Evolutionary conservation across 2,888 invertebrate genomes (phyloP).

Genomic region (Rhabditoides inermis): DNA sequence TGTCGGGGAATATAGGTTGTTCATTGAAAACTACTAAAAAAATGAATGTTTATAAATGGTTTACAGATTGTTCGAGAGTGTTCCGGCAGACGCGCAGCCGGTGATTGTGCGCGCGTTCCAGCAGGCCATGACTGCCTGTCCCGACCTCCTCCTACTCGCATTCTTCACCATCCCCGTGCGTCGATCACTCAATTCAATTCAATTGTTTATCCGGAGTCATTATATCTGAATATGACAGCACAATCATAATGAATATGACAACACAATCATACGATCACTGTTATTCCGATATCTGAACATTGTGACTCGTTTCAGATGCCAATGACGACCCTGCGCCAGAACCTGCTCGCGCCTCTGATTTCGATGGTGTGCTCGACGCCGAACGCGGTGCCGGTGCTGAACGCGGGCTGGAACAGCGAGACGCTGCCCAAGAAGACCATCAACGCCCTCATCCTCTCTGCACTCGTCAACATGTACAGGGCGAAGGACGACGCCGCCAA

Average conservation of each 20-base stretch:
- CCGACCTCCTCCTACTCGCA: constrained; percentile 82
- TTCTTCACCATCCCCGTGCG: constrained; percentile 68
- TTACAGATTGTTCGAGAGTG: constrained; percentile 9
- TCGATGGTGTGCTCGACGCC: constrained; percentile 87
- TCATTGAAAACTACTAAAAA: no score
- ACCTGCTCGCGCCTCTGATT: constrained; percentile 76
- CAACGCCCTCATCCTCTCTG: constrained; percentile 67
- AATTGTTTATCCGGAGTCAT: no score
- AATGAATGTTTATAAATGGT: constrained; percentile 2
- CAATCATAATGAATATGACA: no score
- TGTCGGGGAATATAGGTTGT: no score
- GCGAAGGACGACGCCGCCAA: constrained; percentile 80
- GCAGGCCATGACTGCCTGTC: constrained; percentile 60
- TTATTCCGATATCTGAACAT: not conserved
- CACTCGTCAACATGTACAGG: constrained; percentile 95
- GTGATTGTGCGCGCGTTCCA: constrained; percentile 11
- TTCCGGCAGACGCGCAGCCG: constrained; percentile 9
- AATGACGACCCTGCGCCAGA: constrained; percentile 63
- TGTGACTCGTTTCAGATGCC: constrained; percentile 44
- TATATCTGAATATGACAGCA: no score
- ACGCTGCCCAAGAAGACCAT: constrained; percentile 35
- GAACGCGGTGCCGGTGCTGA: constrained; percentile 88
- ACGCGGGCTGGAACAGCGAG: constrained; percentile 72
- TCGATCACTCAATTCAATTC: no score
- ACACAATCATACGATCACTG: not conserved